A percentile compares a stretch with the other conserved stretches of the same genome.
phyloP scores from a whole-genome alignment of 2,797 vertebrate genomes.

The Neosilurus mollespiculum region DNA sequence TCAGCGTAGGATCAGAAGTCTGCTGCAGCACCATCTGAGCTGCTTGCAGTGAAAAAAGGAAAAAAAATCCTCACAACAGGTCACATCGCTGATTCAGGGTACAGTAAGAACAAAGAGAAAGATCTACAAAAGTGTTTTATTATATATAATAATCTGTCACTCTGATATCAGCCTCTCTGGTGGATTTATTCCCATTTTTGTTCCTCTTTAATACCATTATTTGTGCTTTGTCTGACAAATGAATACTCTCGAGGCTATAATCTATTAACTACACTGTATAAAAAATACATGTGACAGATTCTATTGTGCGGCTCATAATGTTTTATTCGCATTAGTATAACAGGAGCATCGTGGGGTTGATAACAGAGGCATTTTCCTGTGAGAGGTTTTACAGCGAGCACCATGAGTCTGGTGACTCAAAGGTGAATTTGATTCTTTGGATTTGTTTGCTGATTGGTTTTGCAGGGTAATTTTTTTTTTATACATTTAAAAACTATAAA shows the following conservation, averaged over 20 bases:
- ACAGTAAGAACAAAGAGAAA: not conserved
- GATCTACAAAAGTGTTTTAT: not conserved
- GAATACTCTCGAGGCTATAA: not conserved
- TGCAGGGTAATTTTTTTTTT: too few relatives aligned
- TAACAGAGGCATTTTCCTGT: not conserved
- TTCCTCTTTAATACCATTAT: not conserved
- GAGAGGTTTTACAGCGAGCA: not conserved
- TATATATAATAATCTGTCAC: not conserved
- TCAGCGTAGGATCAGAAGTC: not conserved
- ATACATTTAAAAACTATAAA: too few relatives aligned
- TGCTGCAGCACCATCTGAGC: conserved; percentile 3
- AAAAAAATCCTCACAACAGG: conserved; percentile 5
- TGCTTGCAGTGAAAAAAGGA: not conserved
- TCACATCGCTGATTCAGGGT: not conserved
- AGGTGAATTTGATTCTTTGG: not conserved
- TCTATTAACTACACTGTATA: not conserved
- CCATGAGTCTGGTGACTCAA: not conserved
- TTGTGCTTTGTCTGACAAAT: not conserved
- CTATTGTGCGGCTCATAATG: not conserved
- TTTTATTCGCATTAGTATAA: not conserved
- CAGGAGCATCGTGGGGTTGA: not conserved
- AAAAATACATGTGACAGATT: not conserved
- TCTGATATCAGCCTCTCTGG: not conserved
- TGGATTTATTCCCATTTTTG: not conserved
- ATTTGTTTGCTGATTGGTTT: not conserved